Evolutionary conservation across 2,888 invertebrate species (phyloP).

Genomic region (Zelleria hepariella): DNA sequence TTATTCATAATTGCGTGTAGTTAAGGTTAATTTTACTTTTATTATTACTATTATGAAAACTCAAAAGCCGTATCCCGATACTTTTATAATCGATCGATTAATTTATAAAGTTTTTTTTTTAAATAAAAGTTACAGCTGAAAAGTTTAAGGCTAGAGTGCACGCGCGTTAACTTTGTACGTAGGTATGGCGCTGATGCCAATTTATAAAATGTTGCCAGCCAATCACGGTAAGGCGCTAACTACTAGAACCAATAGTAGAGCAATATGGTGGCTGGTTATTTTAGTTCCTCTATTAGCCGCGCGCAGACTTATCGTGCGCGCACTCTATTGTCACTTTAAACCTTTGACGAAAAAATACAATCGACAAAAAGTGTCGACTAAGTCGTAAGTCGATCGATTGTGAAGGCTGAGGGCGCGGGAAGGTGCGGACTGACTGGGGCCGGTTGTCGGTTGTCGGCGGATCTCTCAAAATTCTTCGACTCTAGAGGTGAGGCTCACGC

Average conservation of each 20-base stretch:
- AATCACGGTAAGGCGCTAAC: too few species aligned
- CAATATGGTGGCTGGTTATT: too few species aligned
- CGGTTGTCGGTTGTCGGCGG: constrained; percentile 1
- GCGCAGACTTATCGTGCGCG: too few species aligned
- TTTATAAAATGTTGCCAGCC: too few species aligned
- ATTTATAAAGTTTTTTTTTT: neutral
- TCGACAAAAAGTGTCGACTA: neutral
- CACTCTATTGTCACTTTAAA: too few species aligned
- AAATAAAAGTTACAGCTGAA: too few species aligned
- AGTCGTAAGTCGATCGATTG: neutral
- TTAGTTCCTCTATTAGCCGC: too few species aligned
- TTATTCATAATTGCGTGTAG: neutral
- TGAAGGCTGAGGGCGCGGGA: neutral
- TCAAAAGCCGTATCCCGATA: neutral
- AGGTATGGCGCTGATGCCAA: too few species aligned
- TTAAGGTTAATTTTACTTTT: neutral
- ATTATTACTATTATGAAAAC: neutral
- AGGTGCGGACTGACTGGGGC: constrained; percentile 6
- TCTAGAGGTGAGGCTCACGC: constrained; percentile 11
- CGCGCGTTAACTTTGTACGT: too few species aligned
- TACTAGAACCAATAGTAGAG: too few species aligned
- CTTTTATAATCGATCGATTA: neutral
- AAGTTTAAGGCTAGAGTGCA: too few species aligned
- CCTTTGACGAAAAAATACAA: too few species aligned
- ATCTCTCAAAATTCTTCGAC: constrained; percentile 4